Base-by-base conservation (phyloP, 2,113 vertebrate genomes). In the Paramormyrops kingsleyae region DNA sequence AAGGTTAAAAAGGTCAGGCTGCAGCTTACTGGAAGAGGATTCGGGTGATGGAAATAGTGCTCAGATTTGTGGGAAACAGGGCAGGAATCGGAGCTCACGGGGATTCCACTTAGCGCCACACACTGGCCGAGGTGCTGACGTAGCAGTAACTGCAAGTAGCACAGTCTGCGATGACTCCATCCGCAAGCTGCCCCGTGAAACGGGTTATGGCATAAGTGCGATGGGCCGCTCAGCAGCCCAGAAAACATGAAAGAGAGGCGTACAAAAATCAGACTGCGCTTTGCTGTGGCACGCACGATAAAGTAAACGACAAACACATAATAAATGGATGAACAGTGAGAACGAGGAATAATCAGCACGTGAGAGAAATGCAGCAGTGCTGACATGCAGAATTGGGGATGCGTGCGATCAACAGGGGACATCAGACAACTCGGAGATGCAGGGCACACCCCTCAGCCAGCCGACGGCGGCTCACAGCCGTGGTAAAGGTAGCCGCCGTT, bases 1-100 rank as follows among this genome's bases (percentile, higher is more conserved):
- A 96, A 95, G 94, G 94, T 96, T 94, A 95, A 95, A 95, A 44
- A 47, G 93, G 94, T 94, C 94, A 95, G 94, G 92, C 94, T 89
- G 90, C 91, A 93, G 92, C 92, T 27, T 35, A 87, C 85, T 12
- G 42, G 93, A 93, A 93, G 74, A 5, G 17, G 35, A n/a, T 5
- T 42, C 74, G 4, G 35, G 35, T 39, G 70, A 77, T 39, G 13
- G 10, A 77, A 77, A 77, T 39, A 39, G 13, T 19, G 93, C 94
- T 92, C 83, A 91, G 83, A 92, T 89, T 92, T 95, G 95, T 94
- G 93, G 94, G 94, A 95, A 95, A 94, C 92, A 94, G 91, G 91
- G 93, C 93, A 93, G 93, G 94, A 90, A 93, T 92, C 93, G 92
- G 94, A 95, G 95, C 95, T 94, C 95, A 95, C 93, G 91, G 94